Evolutionary conservation across 2,888 invertebrate genomes (phyloP), one percentile per base, ranked within the genome.

Genomic region (Bibio marci): DNA sequence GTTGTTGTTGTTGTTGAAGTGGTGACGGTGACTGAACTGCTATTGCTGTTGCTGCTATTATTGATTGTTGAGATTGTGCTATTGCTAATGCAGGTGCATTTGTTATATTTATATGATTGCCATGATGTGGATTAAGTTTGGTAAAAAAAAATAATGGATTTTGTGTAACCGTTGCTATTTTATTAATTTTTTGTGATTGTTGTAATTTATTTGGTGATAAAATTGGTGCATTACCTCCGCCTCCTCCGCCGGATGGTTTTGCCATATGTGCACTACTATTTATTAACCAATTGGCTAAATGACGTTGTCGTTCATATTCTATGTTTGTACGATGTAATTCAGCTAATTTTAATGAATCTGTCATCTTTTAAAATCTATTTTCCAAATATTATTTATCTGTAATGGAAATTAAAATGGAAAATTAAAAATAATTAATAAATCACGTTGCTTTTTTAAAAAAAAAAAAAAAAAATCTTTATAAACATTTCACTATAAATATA

Each of bases 251-350:
- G 25, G 30, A 6, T 14, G 42, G 39, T 30, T 43, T 42, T 44
- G 59, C 58, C 62, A 61, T 62, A 48, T 62, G 62, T 41, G 59
- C 58, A 48, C 61, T 58, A 47, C 59, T 60, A 48, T 61, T 60
- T 41, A 60, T 57, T 45, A 62, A 56, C 62, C 62, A 62, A 55
- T 62, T 61, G 47, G 60, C 59, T 51, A 62, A 50, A 53, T 61
- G 62, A 50, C 61, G 55, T 51, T 60, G 62, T 50, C 62, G 56
- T 51, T 62, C 62, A 45, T 59, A 59, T 47, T 62, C 62, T 48
- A 62, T 59, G 50, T 58, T 61, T 46, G 56, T 57, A 48, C 62
- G 56, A 52, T 61, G 62, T 58, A 62, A 61, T 56, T 60, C 58
- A 46, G 54, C 52, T 48, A 57, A 45, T 50, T 55, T 57, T 40